phyloP scores from a whole-genome alignment of 2,113 vertebrate species.

The Aleadryas rufinucha region DNA sequence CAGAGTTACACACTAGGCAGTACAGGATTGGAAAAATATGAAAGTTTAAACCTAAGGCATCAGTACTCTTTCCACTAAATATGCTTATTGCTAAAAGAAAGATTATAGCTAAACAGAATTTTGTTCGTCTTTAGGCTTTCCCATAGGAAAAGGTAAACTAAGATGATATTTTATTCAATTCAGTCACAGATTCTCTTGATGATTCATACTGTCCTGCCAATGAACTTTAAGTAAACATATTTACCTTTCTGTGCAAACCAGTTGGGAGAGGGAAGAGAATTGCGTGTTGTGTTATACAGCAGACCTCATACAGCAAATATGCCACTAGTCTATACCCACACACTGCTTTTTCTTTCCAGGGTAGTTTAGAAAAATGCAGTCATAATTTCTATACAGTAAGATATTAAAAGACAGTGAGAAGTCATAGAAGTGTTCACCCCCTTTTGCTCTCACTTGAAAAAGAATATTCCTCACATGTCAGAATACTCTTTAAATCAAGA shows the following conservation, averaged over 20 bases:
- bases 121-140: not conserved
- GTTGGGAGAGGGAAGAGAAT: not conserved
- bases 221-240: not conserved
- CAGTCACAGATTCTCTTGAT: not conserved
- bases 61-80: not conserved
- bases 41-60: no score
- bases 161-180: not conserved
- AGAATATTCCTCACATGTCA: not conserved
- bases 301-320: not conserved
- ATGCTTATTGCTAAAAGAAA: not conserved
- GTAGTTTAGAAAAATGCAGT: not conserved
- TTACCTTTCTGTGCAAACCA: not conserved
- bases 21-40: no score
- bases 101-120: not conserved
- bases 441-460: not conserved
- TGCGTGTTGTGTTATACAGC: fast-evolving
- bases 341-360: not conserved
- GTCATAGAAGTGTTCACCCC: not conserved
- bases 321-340: not conserved
- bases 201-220: not conserved
- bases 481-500: not conserved
- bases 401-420: not conserved
- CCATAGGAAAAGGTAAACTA: not conserved
- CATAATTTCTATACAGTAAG: not conserved
- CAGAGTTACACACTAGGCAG: no score